Conservation (phyloP, 2,797 vertebrate genomes). For the Chloroceryle amazona region DNA sequence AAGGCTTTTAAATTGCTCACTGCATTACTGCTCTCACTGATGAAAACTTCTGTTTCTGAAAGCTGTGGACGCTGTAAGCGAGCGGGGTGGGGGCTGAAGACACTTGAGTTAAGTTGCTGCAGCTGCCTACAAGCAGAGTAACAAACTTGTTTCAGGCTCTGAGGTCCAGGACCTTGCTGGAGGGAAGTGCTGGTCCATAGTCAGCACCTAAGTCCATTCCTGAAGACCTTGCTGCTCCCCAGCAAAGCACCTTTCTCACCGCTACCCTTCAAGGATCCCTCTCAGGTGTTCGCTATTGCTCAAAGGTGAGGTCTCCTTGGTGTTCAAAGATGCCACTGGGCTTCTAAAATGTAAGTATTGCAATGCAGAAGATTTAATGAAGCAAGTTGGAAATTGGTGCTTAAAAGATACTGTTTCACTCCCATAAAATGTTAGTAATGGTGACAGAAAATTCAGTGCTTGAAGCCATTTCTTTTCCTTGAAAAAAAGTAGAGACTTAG, state of each 20-base stretch:
- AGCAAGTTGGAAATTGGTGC: background rate
- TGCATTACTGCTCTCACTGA: background rate
- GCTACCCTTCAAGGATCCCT: background rate
- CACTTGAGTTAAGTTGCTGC: background rate
- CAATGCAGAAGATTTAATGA: background rate
- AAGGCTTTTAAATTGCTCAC: background rate
- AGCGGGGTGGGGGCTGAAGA: background rate
- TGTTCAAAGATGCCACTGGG: background rate
- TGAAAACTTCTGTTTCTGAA: background rate
- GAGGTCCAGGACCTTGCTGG: background rate
- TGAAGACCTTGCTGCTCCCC: background rate
- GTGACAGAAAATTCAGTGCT: background rate
- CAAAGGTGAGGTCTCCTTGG: too few relatives aligned
- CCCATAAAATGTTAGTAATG: background rate
- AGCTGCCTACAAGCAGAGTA: background rate
- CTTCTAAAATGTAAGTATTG: background rate
- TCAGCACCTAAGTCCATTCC: background rate
- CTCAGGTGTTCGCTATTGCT: accelerated
- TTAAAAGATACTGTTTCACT: background rate
- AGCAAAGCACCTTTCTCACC: accelerated
- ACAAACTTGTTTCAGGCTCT: background rate
- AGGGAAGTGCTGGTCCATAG: background rate
- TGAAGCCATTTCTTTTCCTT: background rate
- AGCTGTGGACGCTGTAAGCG: background rate
- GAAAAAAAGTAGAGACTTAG: background rate